Evolutionary conservation across 92 coral and sea anemone species (phyloP), one percentile per base, ranked within the genome.

Genomic region (Nematostella vectensis): DNA sequence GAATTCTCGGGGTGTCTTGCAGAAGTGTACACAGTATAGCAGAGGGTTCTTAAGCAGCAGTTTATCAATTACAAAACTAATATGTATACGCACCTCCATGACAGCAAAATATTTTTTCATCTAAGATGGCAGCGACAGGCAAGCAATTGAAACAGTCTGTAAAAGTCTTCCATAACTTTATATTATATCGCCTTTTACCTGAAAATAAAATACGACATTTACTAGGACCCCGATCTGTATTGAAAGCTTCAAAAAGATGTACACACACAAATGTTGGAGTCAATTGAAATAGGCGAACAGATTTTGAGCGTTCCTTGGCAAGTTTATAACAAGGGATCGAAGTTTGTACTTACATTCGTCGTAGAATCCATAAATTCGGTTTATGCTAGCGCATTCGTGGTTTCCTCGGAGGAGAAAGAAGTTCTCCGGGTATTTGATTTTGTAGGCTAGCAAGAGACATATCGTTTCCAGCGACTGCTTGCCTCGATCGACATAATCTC

Each of bases 381-480:
- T 91, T 52, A 91, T 91, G 61, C 98, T 91, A 15, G 98, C 98
- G 58, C 98, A 91, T 80, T 91, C 98, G 51, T 91, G 98, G 71
- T 91, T 91, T 24, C 98, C 98, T 22, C 98, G 85, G 10, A 91
- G 76, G 25, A 91, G 84, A 54, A 91, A 91, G 79, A 91, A 91
- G 76, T 91, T 91, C 42, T 91, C 98, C 8, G 98, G 93, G 47
- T 81, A 91, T 83, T 91, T 91, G 76, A 91, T 81, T 78, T 91
- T 91, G 65, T 91, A 91, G 17, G 98, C 98, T 65, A 91, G 64
- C 40, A 91, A 86, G 69, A 91, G 78, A 55, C 98, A 91, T 73
- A 91, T 91, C 28, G 98, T 81, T 75, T 91, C 98, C 65, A 91
- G 47, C 51, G 98, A 91, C 63, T 91, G 98, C 58, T 91, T 91